Percentiles rank a stretch among this genome's conserved stretches.
These are phyloP conservation scores for Drosophila novamexicana DNA, from an alignment of 1,140 invertebrate genomes.

Conservation along the genomic window DNA sequence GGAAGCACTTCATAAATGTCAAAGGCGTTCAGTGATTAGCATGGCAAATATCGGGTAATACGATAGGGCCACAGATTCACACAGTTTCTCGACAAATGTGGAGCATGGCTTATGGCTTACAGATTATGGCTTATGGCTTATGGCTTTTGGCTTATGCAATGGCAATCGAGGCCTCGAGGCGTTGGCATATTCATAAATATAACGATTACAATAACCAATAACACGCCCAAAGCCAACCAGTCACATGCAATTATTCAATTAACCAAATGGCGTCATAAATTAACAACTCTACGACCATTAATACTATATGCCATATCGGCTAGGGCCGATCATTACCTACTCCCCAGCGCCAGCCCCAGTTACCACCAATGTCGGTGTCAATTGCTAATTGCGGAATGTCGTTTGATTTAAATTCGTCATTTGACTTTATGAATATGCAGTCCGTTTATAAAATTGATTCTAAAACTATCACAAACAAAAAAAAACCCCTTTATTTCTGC, in stretches of 20 bases:
- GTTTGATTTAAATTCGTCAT: slow-evolving; percentile 68
- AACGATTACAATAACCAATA: slow-evolving; percentile 38
- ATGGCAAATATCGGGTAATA: slow-evolving; percentile 58
- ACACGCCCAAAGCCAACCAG: slow-evolving; percentile 57
- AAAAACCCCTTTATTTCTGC: slow-evolving; percentile 1
- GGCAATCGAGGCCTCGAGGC: slow-evolving; percentile 28
- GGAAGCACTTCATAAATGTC: slow-evolving; percentile 54
- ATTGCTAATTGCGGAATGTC: slow-evolving; percentile 71
- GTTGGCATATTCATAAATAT: slow-evolving; percentile 54
- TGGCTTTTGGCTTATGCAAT: slow-evolving; percentile 63
- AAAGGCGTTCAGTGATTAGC: slow-evolving; percentile 54
- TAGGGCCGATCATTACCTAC: slow-evolving; percentile 34
- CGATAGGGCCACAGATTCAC: slow-evolving; percentile 51
- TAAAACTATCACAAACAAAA: not conserved
- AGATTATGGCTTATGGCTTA: not conserved
- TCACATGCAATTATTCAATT: slow-evolving; percentile 80
- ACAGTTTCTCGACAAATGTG: slow-evolving; percentile 32
- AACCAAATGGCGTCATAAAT: slow-evolving; percentile 79
- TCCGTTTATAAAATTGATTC: not conserved
- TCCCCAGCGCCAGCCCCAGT: slow-evolving; percentile 1
- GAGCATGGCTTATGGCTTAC: slow-evolving; percentile 51
- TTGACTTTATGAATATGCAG: slow-evolving; percentile 64
- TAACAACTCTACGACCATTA: slow-evolving; percentile 55
- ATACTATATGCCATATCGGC: slow-evolving; percentile 21
- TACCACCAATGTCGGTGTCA: slow-evolving; percentile 53